Conservation (phyloP, 2,113 vertebrate species). For the Alouatta palliata region DNA sequence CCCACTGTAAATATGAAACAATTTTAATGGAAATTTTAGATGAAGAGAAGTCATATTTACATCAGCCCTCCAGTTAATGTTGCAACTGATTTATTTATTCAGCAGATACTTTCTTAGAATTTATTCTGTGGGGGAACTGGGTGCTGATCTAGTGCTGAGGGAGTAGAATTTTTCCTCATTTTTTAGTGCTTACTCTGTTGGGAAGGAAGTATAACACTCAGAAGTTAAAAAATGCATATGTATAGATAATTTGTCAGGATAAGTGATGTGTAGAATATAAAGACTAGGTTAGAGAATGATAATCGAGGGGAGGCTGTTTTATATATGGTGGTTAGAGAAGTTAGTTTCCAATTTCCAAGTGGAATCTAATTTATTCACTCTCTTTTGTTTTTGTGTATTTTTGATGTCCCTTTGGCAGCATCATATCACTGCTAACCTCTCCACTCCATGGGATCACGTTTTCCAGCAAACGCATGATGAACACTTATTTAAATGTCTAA, state of each 20-base stretch:
- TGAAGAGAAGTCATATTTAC: not conserved
- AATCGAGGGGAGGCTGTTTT: not conserved
- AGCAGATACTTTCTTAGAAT: not conserved
- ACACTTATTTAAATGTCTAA: constrained; percentile 67
- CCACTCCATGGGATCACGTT: constrained; percentile 39
- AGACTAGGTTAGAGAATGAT: not conserved
- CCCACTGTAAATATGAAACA: not conserved
- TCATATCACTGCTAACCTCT: constrained; percentile 47
- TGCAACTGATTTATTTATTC: not conserved
- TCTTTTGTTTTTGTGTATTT: constrained; percentile 31
- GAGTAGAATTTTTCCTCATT: not conserved
- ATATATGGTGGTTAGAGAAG: not conserved
- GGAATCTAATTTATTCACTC: not conserved
- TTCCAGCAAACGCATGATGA: constrained; percentile 24
- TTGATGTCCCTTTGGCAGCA: constrained; percentile 18
- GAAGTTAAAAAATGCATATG: not conserved
- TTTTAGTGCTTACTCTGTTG: not conserved
- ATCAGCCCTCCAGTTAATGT: not conserved
- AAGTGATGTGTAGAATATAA: not conserved
- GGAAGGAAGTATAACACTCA: not conserved
- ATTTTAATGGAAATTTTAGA: constrained; percentile 25
- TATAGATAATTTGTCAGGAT: not conserved
- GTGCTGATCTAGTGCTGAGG: not conserved
- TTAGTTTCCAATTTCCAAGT: not conserved
- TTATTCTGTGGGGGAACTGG: not conserved